phyloP scores from a whole-genome alignment of 2,888 invertebrate genomes.

The Iselma pallidipennis region DNA sequence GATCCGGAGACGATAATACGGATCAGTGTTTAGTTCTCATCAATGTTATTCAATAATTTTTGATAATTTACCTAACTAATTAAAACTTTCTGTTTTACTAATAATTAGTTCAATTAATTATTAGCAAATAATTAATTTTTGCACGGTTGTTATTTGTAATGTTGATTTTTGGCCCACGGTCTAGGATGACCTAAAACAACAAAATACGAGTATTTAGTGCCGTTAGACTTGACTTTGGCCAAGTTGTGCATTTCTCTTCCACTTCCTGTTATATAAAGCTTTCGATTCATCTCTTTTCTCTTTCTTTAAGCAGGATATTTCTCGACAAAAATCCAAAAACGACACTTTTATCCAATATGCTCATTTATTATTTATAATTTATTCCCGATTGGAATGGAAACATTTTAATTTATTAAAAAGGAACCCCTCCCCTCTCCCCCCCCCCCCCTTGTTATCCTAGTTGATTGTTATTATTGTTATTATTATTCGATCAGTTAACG shows the following conservation, averaged over 20 bases:
- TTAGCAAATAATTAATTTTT: not conserved
- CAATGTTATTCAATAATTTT: not conserved
- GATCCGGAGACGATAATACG: not conserved
- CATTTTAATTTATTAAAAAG: not conserved
- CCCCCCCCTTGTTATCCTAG: not conserved
- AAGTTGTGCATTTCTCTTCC: slow-evolving; percentile 23
- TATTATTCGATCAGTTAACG: slow-evolving; percentile 19
- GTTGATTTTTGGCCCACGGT: slow-evolving; percentile 2
- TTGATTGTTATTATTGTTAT: not conserved
- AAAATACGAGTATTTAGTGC: slow-evolving; percentile 27
- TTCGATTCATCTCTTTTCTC: slow-evolving; percentile 25
- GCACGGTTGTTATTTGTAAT: not conserved
- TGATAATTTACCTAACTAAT: not conserved
- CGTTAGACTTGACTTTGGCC: slow-evolving; percentile 26
- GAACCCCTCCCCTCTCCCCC: too few species aligned
- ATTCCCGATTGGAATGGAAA: slow-evolving; percentile 7
- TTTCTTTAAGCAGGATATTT: slow-evolving; percentile 15
- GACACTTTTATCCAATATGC: too few species aligned
- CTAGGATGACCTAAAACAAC: slow-evolving; percentile 28
- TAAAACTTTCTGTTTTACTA: not conserved
- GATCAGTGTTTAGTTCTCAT: not conserved
- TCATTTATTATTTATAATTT: too few species aligned
- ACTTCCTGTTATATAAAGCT: slow-evolving; percentile 22
- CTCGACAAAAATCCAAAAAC: slow-evolving; percentile 18
- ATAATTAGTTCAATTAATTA: not conserved